A percentile compares a stretch with the other conserved stretches of the same genome.
Conservation (phyloP, 2,888 invertebrate genomes). For the Tetragonisca angustula region DNA sequence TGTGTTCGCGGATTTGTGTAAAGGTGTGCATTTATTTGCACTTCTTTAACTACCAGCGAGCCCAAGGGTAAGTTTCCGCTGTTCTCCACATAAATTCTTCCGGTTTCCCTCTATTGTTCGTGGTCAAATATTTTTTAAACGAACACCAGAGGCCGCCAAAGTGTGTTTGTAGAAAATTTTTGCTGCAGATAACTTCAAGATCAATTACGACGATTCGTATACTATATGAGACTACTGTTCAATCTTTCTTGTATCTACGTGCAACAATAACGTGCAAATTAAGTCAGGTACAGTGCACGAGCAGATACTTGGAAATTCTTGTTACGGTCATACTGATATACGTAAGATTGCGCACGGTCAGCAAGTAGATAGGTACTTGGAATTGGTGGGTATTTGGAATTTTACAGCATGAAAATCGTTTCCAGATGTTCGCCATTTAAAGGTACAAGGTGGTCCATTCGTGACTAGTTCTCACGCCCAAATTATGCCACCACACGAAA, state of each 20-base stretch:
- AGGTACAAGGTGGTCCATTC: slow-evolving; percentile 67
- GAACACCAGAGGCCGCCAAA: neutral
- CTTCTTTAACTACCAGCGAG: slow-evolving; percentile 19
- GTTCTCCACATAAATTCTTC: slow-evolving; percentile 41
- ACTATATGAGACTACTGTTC: neutral
- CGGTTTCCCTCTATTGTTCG: slow-evolving; percentile 2
- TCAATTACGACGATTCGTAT: neutral
- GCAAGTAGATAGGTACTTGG: slow-evolving; percentile 64
- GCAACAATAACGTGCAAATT: too few relatives aligned
- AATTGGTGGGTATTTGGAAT: slow-evolving; percentile 37
- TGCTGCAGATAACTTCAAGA: neutral
- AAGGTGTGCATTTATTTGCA: slow-evolving; percentile 27
- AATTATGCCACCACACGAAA: slow-evolving; percentile 77
- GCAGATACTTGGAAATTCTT: neutral
- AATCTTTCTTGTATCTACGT: too few relatives aligned
- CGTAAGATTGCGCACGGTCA: slow-evolving; percentile 44
- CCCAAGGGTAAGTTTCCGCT: slow-evolving; percentile 34
- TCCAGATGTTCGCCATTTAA: slow-evolving; percentile 78
- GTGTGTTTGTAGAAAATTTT: neutral
- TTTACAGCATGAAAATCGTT: slow-evolving; percentile 79
- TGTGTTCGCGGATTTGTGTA: neutral
- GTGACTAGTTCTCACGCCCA: slow-evolving; percentile 74
- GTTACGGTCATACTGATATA: slow-evolving; percentile 48
- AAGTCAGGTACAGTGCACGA: neutral
- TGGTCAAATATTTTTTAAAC: slow-evolving; percentile 1